Base-by-base conservation (phyloP, 2,888 invertebrate genomes). In the Ennomos quercinarius region DNA sequence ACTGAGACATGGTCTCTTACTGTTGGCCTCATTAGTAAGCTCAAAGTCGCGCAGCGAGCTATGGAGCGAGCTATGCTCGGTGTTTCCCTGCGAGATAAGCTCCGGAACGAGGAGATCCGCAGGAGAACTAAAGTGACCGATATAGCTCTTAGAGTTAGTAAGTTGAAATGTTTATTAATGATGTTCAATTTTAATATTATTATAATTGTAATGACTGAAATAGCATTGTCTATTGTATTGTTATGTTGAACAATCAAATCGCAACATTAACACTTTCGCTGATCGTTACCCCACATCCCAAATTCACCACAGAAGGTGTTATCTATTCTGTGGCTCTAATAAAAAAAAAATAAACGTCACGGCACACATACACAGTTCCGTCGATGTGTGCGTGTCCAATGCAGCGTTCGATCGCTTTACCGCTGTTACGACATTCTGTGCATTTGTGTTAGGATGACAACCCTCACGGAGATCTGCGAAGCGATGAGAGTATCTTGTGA, bases 301-400 rank as follows among this genome's bases (percentile, higher is more conserved):
- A 34, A 40, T 40, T 34, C 39, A 48, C 48, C 46, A 40, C 17
- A 10, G 34, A 27, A 34, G n/a, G 1, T 47, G 9, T 8, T 1
- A 11, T 8, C 9, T 39, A 40, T 40, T 39, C 39, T 40, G 40
- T 48, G 39, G n/a, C 35, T 35, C 9, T n/a, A 35, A 37, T 9
- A 51, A 43, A 45, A 46, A 45, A 46, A 51, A 50, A 10, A 9
- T 44, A 41, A 44, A 46, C 36, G 54, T 55, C 50, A 50, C 43
- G 50, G 59, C 50, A 60, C 55, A 60, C 46, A 55, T 60, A 60
- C 60, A 50, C 36, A 55, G 50, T 51, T 55, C 13, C 9, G 10
- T 40, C 39, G 10, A 44, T 45, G 50, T 60, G 55, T 55, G 60
- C 55, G 60, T 60, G 55, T 49, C 49, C n/a, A 54, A 44, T 44